A percentile compares a stretch with the other conserved stretches of the same genome.
Conservation (phyloP, 1,140 invertebrate species). For the Nasonia vitripennis region DNA sequence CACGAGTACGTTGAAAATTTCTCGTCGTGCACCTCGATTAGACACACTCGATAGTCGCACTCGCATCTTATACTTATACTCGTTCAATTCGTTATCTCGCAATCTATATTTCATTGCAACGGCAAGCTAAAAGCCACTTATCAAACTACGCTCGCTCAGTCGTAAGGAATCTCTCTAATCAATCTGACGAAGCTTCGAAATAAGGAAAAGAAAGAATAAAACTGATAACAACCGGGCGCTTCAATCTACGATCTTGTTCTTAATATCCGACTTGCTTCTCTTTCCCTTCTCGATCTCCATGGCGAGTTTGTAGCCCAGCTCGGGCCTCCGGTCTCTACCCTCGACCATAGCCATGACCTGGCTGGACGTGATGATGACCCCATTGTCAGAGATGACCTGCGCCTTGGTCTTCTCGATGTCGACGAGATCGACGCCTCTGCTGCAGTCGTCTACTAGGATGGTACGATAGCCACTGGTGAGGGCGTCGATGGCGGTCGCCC, state of each 20-base stretch:
- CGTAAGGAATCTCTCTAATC: background rate
- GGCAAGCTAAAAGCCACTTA: background rate
- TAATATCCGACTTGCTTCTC: background rate
- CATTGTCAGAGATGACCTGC: conserved; percentile 83
- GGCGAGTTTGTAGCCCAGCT: conserved; percentile 90
- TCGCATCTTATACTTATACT: background rate
- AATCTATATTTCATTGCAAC: background rate
- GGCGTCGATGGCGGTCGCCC: conserved; percentile 90
- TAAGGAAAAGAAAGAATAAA: background rate
- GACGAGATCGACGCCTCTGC: conserved; percentile 88
- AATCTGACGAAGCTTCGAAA: background rate
- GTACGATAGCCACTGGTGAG: conserved; percentile 93
- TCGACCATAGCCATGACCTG: conserved; percentile 90
- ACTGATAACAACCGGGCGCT: background rate
- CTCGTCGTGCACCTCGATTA: background rate
- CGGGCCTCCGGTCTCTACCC: conserved; percentile 88
- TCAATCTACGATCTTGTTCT: background rate
- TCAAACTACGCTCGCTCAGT: background rate
- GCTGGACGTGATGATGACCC: conserved; percentile 86
- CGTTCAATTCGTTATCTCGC: background rate
- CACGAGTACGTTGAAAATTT: background rate
- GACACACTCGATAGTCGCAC: background rate
- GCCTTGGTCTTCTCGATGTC: conserved; percentile 90
- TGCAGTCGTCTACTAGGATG: conserved; percentile 92
- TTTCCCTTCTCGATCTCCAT: conserved; percentile 81